These are phyloP conservation scores for Nycticorax nycticorax DNA, from an alignment of 2,113 vertebrate species.

Conservation along the genomic window DNA sequence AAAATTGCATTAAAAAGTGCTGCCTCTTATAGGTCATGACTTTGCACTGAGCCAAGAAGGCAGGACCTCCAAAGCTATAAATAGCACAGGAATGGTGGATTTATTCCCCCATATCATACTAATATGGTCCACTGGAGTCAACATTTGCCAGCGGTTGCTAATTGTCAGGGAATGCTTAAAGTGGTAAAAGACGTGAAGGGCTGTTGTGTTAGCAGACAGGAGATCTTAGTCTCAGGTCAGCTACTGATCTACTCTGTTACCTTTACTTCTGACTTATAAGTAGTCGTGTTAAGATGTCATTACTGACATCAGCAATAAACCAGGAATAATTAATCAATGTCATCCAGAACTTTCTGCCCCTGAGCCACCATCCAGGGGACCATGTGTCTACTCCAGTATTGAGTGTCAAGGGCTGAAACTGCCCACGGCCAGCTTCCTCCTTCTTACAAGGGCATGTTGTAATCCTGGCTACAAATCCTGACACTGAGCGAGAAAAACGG, in stretches of 20 bases:
- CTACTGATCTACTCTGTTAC: background rate
- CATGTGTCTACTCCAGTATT: rapidly evolving
- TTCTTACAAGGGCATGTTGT: background rate
- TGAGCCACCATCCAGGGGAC: background rate
- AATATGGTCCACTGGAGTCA: background rate
- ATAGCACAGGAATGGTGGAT: background rate
- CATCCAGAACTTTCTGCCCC: background rate
- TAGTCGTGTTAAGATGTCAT: background rate
- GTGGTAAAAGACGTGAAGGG: background rate
- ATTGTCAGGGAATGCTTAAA: background rate
- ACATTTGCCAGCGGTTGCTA: background rate
- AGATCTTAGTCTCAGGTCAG: background rate
- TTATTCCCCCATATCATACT: background rate
- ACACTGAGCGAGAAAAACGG: rapidly evolving
- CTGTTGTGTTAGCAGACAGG: background rate
- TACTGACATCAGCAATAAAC: background rate
- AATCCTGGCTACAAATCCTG: background rate
- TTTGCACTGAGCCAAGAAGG: background rate
- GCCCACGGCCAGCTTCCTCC: background rate
- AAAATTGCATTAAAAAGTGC: background rate
- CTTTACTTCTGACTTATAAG: background rate
- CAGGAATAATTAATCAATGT: background rate
- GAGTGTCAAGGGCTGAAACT: background rate
- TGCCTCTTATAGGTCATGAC: background rate
- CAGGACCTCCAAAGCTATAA: background rate